Conservation (phyloP, 2,888 invertebrate genomes). For the Alentia gelatinosa region DNA sequence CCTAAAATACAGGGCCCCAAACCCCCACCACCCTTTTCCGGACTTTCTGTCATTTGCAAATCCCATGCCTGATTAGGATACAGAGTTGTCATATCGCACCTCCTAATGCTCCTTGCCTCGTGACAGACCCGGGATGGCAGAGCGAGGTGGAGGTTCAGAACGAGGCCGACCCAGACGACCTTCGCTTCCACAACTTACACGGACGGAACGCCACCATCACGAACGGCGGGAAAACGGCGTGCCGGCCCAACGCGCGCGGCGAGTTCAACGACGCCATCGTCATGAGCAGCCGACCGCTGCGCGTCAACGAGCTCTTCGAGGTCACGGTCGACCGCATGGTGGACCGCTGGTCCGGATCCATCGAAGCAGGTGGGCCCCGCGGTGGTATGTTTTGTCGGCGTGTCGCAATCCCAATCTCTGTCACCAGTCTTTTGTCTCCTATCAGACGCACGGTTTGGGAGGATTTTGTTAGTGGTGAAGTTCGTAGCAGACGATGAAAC, state of each 20-base stretch:
- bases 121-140: constrained; percentile 3
- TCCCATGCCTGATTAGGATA: too few relatives aligned
- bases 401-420: background rate
- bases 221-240: constrained; percentile 91
- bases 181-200: constrained; percentile 93
- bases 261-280: constrained; percentile 97
- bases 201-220: constrained; percentile 93
- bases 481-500: too few relatives aligned
- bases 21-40: too few relatives aligned
- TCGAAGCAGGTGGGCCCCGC: constrained; percentile 90
- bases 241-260: constrained; percentile 91
- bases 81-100: too few relatives aligned
- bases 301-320: constrained; percentile 95
- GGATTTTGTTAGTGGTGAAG: too few relatives aligned
- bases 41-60: too few relatives aligned
- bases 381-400: constrained; percentile 25
- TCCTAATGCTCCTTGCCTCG: too few relatives aligned
- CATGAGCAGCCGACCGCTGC: constrained; percentile 92
- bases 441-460: too few relatives aligned
- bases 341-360: constrained; percentile 94
- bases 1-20: too few relatives aligned
- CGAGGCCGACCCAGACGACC: constrained; percentile 80
- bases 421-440: background rate
- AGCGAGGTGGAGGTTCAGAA: constrained; percentile 15
- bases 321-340: constrained; percentile 94